Conservation (phyloP, 2,113 vertebrate species). For the Excalfactoria chinensis region DNA sequence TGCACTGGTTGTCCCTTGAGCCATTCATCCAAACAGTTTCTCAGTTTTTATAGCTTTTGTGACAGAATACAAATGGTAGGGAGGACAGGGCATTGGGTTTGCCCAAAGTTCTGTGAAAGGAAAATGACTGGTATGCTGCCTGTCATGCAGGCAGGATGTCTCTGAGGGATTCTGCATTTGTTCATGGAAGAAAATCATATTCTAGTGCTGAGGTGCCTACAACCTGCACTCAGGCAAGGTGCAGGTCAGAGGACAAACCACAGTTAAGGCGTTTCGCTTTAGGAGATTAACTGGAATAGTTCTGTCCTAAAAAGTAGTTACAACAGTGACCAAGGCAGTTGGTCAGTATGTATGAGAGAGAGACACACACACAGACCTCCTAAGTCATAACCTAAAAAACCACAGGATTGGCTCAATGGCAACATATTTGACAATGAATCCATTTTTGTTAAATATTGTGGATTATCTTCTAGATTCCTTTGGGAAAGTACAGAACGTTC, state of each 20-base stretch:
- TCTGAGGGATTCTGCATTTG: background rate
- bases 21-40: background rate
- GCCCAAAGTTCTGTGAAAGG: background rate
- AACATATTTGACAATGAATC: background rate
- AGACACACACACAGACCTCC: background rate
- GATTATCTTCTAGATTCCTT: background rate
- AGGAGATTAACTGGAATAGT: background rate
- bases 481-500: background rate
- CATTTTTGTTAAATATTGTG: background rate
- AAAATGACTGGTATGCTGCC: fast-evolving
- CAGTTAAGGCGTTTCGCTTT: background rate
- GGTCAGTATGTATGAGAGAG: background rate
- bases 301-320: background rate
- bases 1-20: fast-evolving
- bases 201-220: background rate
- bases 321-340: background rate
- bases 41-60: background rate
- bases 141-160: background rate
- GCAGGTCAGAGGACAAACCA: background rate
- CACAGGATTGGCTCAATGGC: fast-evolving
- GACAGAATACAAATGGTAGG: background rate
- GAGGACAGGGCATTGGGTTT: background rate
- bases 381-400: background rate
- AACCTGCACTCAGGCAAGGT: background rate
- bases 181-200: background rate